Base-by-base conservation (phyloP, 2,888 invertebrate species). In the Drosophila rellima region DNA sequence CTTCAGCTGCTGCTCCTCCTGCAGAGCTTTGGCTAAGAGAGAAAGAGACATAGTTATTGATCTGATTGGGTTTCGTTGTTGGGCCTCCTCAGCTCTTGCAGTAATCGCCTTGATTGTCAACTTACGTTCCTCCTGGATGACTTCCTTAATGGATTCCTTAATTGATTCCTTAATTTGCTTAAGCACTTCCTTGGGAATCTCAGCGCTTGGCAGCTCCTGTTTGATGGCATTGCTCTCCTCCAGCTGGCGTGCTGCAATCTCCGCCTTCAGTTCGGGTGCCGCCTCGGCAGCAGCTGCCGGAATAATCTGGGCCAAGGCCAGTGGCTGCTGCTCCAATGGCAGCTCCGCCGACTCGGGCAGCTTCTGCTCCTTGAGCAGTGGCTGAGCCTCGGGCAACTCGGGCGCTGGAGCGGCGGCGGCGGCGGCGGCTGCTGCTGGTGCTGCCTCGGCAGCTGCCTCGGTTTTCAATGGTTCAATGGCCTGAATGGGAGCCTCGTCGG, bases 201-300 rank as follows among this genome's bases (percentile, higher is more conserved):
- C 74, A 2, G 59, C 47, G 2, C 35, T 42, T 35, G 75, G 70
- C 31, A 63, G 63, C 52, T 84, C 85, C 62, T 74, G 80, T 40
- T 90, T 87, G 23, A 82, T 70, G 55, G 78, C 77, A 61, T 80
- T 84, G 31, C 65, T 82, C 56, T 90, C 90, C 39, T 90, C 91
- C 48, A 90, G 62, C 40, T 82, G 82, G 13, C 89, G 87, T 11
- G 77, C 85, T 13, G 81, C 81, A 45, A 83, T 75, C 60, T 85
- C 26, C 26, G 71, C 42, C 68, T 86, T 88, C 44, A 70, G 74
- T 45, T 82, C 87, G 8, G 60, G 35, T 6, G n/a, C 66, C 31
- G 80, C 69, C 60, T 87, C 82, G 20, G 35, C 17, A 54, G 31
- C 23, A 39, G 80, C 67, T 59, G 67, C 77, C 20, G 80, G 67